These are phyloP conservation scores for Danio jaintianensis DNA, from an alignment of 2,797 vertebrate species.

Conservation along the genomic window DNA sequence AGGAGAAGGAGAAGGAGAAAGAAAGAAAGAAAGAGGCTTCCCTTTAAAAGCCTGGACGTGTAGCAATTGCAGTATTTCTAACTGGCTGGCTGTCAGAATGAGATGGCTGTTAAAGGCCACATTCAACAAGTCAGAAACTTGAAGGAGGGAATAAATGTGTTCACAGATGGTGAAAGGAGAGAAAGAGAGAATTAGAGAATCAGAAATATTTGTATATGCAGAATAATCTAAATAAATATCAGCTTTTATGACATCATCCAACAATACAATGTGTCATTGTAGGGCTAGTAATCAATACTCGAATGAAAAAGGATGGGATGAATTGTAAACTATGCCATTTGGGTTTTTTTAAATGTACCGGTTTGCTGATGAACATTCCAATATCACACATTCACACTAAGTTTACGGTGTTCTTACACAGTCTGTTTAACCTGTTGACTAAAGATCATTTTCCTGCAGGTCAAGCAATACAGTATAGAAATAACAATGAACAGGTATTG, in stretches of 20 bases:
- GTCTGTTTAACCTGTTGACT: background rate
- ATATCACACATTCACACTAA: background rate
- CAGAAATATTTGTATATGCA: slow-evolving; percentile 13
- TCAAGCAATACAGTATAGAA: background rate
- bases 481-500: background rate
- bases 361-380: background rate
- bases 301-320: no score
- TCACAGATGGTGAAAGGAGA: background rate
- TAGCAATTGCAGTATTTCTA: slow-evolving; percentile 50
- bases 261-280: background rate
- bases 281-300: no score
- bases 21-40: background rate
- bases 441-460: background rate
- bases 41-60: slow-evolving; percentile 36
- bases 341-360: no score
- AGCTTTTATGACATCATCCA: slow-evolving; percentile 3
- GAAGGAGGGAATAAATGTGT: slow-evolving; percentile 29
- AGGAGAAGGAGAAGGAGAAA: no score
- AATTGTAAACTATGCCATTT: no score
- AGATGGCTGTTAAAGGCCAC: slow-evolving; percentile 49
- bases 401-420: background rate
- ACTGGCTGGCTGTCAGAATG: slow-evolving; percentile 40
- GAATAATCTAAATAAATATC: background rate
- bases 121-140: slow-evolving; percentile 35
- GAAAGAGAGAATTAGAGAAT: background rate